phyloP scores from a whole-genome alignment of 1,140 invertebrate genomes.

The Muscidifurax raptorellus region DNA sequence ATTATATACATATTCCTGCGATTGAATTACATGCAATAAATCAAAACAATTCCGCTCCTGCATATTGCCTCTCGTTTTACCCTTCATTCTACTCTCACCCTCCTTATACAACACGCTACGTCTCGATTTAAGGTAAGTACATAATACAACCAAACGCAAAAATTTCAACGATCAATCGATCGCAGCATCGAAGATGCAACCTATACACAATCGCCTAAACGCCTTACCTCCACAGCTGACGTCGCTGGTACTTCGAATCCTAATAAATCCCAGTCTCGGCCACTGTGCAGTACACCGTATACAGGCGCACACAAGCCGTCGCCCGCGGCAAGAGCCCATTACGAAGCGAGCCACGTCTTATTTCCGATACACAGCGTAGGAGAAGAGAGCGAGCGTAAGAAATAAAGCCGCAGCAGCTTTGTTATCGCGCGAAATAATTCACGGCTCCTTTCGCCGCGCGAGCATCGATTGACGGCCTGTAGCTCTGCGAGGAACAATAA shows the following conservation, averaged over 20 bases:
- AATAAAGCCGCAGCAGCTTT: conserved; percentile 12
- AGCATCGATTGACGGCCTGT: neutral
- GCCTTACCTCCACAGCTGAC: neutral
- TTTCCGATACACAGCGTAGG: neutral
- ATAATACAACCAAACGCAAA: too few species aligned
- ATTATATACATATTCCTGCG: neutral
- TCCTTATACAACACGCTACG: too few species aligned
- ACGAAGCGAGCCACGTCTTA: conserved; percentile 29
- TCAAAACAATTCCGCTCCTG: neutral
- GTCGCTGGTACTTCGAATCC: neutral
- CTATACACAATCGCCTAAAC: neutral
- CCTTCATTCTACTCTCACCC: neutral
- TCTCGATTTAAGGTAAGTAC: too few species aligned
- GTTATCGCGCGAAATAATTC: conserved; percentile 46
- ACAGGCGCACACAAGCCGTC: neutral
- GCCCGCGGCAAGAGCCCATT: neutral
- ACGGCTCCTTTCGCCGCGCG: conserved; percentile 6
- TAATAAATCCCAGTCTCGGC: neutral
- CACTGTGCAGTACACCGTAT: too few species aligned
- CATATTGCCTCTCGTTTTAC: neutral
- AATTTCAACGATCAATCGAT: neutral
- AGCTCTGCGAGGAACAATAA: conserved; percentile 30
- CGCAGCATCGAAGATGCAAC: neutral
- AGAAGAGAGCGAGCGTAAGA: neutral
- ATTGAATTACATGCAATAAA: neutral